Evolutionary conservation across 2,797 vertebrate genomes (phyloP).

Genomic region (Chloroceryle amazona): DNA sequence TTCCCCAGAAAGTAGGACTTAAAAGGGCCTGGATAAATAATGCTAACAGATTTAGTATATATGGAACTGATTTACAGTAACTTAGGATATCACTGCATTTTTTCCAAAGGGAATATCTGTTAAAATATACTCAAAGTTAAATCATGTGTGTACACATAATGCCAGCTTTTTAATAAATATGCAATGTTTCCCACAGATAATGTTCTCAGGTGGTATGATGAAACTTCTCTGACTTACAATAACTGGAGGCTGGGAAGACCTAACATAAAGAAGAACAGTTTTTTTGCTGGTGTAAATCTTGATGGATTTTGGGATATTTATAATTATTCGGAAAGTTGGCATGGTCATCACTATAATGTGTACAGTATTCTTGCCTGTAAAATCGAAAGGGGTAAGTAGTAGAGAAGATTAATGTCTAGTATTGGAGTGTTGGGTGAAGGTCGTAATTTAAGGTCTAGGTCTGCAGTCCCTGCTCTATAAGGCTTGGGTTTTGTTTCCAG

Average conservation of each 20-base stretch:
- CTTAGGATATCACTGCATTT: neutral
- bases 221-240: conserved; percentile 89
- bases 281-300: conserved; percentile 88
- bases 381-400: conserved; percentile 89
- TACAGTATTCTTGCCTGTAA: conserved; percentile 91
- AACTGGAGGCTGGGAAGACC: conserved; percentile 92
- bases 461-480: neutral
- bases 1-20: conserved; percentile 14
- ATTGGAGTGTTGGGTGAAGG: neutral
- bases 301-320: conserved; percentile 89
- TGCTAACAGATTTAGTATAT: neutral
- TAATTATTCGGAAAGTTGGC: conserved; percentile 54
- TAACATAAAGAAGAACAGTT: conserved; percentile 71
- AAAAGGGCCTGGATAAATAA: neutral
- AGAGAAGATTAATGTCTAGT: neutral
- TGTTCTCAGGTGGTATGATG: conserved; percentile 90
- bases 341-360: conserved; percentile 82
- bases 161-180: conserved; percentile 3
- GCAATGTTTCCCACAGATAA: conserved; percentile 72
- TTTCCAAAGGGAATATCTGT: neutral
- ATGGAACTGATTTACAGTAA: neutral
- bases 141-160: neutral
- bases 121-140: neutral
- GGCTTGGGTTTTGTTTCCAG: neutral
- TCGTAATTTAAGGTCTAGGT: neutral